Conservation (phyloP, 2,797 vertebrate species). For the Otolemur crassicaudatus region DNA sequence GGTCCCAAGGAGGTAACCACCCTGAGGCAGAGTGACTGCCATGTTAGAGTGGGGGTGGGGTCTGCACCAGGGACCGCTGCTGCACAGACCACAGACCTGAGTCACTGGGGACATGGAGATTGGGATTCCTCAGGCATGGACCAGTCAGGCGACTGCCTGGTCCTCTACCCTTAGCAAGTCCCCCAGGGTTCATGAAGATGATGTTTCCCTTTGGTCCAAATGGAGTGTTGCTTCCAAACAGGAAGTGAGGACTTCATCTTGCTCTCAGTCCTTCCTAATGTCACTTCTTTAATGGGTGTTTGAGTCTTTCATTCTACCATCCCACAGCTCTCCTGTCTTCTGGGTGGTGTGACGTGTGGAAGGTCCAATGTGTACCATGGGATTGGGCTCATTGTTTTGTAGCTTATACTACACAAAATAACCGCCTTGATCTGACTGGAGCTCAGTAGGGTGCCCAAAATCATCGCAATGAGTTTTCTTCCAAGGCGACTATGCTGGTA, state of each 20-base stretch:
- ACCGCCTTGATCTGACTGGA: neutral
- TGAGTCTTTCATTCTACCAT: neutral
- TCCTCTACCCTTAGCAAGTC: neutral
- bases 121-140: neutral
- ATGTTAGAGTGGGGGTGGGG: neutral
- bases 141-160: neutral
- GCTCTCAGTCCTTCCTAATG: neutral
- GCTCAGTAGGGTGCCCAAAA: neutral
- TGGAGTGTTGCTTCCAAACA: neutral
- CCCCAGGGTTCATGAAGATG: neutral
- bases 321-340: neutral
- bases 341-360: neutral
- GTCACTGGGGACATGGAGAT: neutral
- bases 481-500: too few relatives aligned
- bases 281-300: neutral
- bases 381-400: neutral
- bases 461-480: neutral
- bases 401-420: neutral
- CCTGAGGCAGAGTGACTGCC: too few relatives aligned
- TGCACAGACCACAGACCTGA: too few relatives aligned
- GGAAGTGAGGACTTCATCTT: neutral
- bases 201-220: neutral
- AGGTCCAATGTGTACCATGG: neutral
- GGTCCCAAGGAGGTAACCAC: neutral
- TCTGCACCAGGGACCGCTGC: neutral